Evolutionary conservation across 2,113 vertebrate genomes (phyloP), one percentile per base, ranked within the genome.

Genomic region (Oophaga pumilio): DNA sequence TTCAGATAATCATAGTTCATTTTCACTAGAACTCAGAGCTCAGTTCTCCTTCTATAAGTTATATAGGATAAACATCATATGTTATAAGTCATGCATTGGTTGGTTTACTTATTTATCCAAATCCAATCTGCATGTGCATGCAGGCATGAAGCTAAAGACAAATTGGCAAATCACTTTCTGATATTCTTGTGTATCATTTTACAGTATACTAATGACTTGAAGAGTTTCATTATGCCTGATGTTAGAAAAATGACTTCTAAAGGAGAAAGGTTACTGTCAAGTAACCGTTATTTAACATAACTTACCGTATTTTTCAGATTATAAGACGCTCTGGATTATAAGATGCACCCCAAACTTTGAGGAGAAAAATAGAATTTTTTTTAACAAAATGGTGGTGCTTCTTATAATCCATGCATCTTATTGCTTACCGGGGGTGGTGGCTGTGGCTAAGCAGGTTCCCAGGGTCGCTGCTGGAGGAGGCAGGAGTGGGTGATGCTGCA

Each of bases 101-200:
- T 69, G 81, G 43, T 83, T 83, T 53, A 83, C 22, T 83, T 53
- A 83, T 13, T 83, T 52, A 82, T 83, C 62, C 69, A 83, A 83
- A 83, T 49, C 81, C 81, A 83, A 64, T 83, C 50, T 83, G 62
- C 81, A 83, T 83, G 81, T 83, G 62, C 81, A 83, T 53, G 81
- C 43, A 83, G 62, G 81, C 81, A 53, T 83, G 81, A 83, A n/a
- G n/a, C 49, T 53, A 26, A 68, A 82, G 49, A 83, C 60, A 83
- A 83, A 69, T 66, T 24, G 50, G 80, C 49, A 83, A 83, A 83
- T 83, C 81, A 83, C n/a, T 69, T 50, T 83, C 62, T 83, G 50
- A 69, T 83, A 83, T 52, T 83, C 81, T 53, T 49, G 33, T 24
- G 68, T 68, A 82, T 66, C 60, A 24, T 66, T 83, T 52, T 83